Base-by-base conservation (phyloP, 2,888 invertebrate species). In the Cetonia aurata region DNA sequence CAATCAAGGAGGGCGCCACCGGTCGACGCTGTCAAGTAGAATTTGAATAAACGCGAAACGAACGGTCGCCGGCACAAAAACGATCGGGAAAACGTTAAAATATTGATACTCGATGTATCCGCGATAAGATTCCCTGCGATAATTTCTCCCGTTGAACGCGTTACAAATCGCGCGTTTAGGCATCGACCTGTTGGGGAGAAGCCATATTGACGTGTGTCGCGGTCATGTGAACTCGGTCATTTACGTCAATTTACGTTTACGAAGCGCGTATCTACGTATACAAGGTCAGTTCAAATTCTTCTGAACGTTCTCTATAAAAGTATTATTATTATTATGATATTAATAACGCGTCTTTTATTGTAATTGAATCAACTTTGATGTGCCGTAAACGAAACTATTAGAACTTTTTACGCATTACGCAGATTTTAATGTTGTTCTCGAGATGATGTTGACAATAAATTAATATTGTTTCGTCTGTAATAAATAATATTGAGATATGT, bases 1-100 rank as follows among this genome's bases (percentile, higher is more conserved):
- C 76, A 78, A 71, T 67, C 76, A 75, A 74, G 73, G 81, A 81
- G 76, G 83, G 83, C 82, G 83, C 82, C 82, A 83, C 83, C 78
- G 76, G 80, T 80, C 82, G 37, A 78, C 74, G 70, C 76, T 57
- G 57, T 57, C 57, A 42, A 41, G 41, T 42, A 13, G 10, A 8
- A 52, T 19, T 52, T 9, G 9, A 12, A 19, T 52, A 25, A 25
- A 25, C 25, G 4, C 25, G 4, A 25, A 25, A 25, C 4, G 25
- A 4, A 25, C 25, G 25, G 25, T 25, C 4, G 25, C 1, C 4
- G 4, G 25, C 25, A 4, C 25, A 4, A 25, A 25, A 25, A 25
- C 4, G 25, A 25, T 25, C 25, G 25, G 25, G 4, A 25, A 25
- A 25, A 25, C 3, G 4, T 25, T 25, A 25, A 25, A 25, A 25